Evolutionary conservation across 2,113 vertebrate species (phyloP).

Genomic region (Prolemur simus): DNA sequence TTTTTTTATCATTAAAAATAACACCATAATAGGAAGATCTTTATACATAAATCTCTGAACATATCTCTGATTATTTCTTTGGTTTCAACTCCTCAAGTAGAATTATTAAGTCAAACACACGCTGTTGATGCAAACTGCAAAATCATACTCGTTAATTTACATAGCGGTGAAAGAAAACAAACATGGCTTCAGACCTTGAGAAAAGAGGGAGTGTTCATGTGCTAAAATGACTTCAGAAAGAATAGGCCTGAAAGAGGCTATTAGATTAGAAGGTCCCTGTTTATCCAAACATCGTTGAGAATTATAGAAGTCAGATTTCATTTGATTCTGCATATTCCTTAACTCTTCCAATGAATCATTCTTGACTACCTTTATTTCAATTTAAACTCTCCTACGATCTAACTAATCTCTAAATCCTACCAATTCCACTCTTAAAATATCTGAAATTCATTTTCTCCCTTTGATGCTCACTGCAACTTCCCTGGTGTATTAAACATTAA

Average conservation of each 20-base stretch:
- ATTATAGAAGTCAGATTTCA: neutral
- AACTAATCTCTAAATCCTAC: neutral
- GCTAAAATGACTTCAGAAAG: neutral
- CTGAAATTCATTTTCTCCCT: neutral
- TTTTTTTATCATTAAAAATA: constrained; percentile 25
- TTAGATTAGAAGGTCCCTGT: neutral
- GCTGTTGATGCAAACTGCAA: neutral
- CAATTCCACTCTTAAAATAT: neutral
- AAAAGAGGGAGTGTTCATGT: neutral
- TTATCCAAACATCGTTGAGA: neutral
- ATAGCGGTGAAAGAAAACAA: neutral
- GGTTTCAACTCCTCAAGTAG: constrained; percentile 6
- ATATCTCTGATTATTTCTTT: neutral
- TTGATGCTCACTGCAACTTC: neutral
- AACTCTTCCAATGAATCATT: neutral
- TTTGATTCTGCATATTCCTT: neutral
- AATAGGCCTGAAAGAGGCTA: neutral
- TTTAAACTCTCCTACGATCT: neutral
- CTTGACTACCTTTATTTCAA: neutral
- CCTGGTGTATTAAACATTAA: neutral
- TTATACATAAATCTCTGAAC: neutral
- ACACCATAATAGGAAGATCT: neutral
- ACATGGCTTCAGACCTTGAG: neutral
- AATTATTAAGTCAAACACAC: neutral
- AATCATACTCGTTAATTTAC: neutral